A percentile compares a stretch with the other conserved stretches of the same genome.
Conservation (phyloP, 1,140 invertebrate genomes). For the Pristionchus pacificus region DNA sequence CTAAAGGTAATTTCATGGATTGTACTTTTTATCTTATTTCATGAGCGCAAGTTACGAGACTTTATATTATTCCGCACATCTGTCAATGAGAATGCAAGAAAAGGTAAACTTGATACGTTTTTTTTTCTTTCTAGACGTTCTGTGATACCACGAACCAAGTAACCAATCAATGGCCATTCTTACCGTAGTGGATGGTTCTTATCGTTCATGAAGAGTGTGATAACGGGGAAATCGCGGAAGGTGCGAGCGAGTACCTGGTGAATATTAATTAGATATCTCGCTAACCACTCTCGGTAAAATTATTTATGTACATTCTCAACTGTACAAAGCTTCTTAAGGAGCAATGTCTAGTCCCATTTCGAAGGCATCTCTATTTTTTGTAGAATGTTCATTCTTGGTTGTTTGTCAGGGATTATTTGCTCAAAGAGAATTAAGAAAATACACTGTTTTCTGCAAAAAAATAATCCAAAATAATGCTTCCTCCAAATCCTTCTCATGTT, state of each 20-base stretch:
- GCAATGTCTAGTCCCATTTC: neutral
- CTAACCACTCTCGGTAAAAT: no score
- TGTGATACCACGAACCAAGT: no score
- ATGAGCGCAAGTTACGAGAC: neutral
- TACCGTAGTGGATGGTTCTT: constrained; percentile 33
- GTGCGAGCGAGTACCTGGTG: constrained; percentile 45
- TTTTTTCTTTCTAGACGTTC: no score
- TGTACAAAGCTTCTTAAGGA: constrained; percentile 11
- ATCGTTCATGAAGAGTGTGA: constrained; percentile 42
- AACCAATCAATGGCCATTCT: no score
- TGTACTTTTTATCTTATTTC: no score
- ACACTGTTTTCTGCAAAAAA: neutral
- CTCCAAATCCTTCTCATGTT: neutral
- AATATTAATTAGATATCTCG: no score
- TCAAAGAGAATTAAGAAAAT: no score
- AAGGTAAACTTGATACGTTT: no score
- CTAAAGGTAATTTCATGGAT: neutral
- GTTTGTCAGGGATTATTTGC: neutral
- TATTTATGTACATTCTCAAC: no score
- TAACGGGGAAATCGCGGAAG: constrained; percentile 48
- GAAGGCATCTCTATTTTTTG: neutral
- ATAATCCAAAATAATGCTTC: neutral
- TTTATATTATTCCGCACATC: no score
- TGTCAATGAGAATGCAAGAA: no score
- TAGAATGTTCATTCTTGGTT: neutral